Evolutionary conservation across 2,113 vertebrate genomes (phyloP), one percentile per base, ranked within the genome.

Genomic region (Tragulus kanchil): DNA sequence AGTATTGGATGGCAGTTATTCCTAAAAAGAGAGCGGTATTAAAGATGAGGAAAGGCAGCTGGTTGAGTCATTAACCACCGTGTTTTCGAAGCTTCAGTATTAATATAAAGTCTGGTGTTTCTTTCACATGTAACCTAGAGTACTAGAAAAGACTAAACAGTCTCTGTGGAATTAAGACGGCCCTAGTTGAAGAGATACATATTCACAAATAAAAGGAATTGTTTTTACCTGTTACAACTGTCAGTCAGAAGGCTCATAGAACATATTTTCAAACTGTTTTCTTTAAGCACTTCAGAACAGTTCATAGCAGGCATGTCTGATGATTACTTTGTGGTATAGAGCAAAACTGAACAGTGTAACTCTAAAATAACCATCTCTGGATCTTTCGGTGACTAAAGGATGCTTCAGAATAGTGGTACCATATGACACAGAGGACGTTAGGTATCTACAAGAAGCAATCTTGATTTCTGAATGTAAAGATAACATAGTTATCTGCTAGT

Each of bases 1-100:
- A 93, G 89, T 96, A 95, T 95, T 96, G 91, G 96, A 95, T 96
- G 94, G 94, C 95, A 86, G 75, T 65, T 88, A 94, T 93, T 95
- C 87, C 92, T 95, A 75, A 97, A 96, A 92, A 88, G 90, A 95
- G 93, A 90, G 93, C 87, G 87, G 86, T 71, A 52, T 85, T 86
- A 59, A 95, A 85, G 94, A 87, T 0, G 58, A 87, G 0, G 14
- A 81, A 50, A 97, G 50, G 73, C 96, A 97, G 93, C 93, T 98
- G 97, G 87, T 69, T 2, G 45, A 97, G 75, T 95, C 97, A 97
- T 98, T 97, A 98, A 56, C 67, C 50, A 61, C n/a, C 3, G 16
- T 28, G 64, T 31, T 97, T 97, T 96, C 93, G 93, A 95, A 96
- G 88, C 69, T 77, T 90, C 4, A 28, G 48, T 82, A 82, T 97